A percentile compares a stretch with the other conserved stretches of the same genome.
phyloP scores from a whole-genome alignment of 1,140 invertebrate species.

The Polypedilum vanderplanki region DNA sequence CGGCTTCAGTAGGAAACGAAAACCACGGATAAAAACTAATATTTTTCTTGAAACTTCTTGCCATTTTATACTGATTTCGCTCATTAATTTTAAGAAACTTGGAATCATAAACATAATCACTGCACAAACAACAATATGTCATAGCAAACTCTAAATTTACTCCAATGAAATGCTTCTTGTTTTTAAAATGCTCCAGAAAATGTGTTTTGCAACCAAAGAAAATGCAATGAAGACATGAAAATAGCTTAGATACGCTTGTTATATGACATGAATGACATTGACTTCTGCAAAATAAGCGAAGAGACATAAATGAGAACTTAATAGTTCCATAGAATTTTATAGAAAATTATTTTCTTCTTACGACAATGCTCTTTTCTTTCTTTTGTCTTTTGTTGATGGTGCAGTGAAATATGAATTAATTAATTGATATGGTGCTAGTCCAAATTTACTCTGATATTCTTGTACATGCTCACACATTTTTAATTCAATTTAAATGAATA shows the following conservation, averaged over 20 bases:
- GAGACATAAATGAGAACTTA: background rate
- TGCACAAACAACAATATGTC: conserved; percentile 84
- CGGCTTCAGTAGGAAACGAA: conserved; percentile 61
- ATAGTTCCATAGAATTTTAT: too few species aligned
- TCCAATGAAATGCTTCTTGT: conserved; percentile 73
- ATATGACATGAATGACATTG: background rate
- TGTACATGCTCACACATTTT: background rate
- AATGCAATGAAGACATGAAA: conserved; percentile 86
- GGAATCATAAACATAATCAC: conserved; percentile 86
- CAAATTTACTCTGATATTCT: background rate
- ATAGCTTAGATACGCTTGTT: conserved; percentile 63
- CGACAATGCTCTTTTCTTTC: background rate
- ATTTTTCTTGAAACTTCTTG: conserved; percentile 60
- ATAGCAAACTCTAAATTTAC: conserved; percentile 84
- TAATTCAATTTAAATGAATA: background rate
- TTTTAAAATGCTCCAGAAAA: conserved; percentile 76
- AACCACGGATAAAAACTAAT: conserved; percentile 71
- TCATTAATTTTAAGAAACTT: conserved; percentile 56
- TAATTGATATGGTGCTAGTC: background rate
- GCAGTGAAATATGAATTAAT: background rate
- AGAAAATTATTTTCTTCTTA: background rate
- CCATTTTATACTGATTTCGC: conserved; percentile 48
- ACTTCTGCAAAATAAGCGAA: background rate
- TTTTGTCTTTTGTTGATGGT: background rate
- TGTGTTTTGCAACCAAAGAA: conserved; percentile 86